phyloP scores from a whole-genome alignment of 2,113 vertebrate genomes.

The Phoenicopterus ruber region DNA sequence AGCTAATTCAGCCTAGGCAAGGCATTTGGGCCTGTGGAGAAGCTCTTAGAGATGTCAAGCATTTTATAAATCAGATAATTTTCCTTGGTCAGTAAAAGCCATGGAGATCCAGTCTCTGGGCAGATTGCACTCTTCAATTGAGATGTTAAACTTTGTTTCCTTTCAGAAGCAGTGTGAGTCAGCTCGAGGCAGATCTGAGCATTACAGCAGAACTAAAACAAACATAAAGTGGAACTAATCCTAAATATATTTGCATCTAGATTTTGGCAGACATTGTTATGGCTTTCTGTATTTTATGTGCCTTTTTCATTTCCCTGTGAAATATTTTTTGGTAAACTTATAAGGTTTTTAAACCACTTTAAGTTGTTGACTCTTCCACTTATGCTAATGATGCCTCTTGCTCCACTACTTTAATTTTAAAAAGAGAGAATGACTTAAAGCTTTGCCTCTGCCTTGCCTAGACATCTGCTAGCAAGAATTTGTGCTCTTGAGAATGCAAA shows the following conservation, averaged over 20 bases:
- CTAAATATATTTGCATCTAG: conserved; percentile 50
- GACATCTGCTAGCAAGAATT: neutral
- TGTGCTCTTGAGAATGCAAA: neutral
- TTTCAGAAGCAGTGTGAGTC: conserved; percentile 26
- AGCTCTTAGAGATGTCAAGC: conserved; percentile 30
- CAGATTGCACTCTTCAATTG: neutral
- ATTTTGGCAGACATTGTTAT: conserved; percentile 52
- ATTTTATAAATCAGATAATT: conserved; percentile 37
- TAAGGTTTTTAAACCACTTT: conserved; percentile 1
- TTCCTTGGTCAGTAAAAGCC: conserved; percentile 41
- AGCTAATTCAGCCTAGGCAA: neutral
- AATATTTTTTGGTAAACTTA: conserved; percentile 33
- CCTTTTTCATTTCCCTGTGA: conserved; percentile 16
- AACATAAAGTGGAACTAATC: conserved; percentile 58
- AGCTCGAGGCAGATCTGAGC: conserved; percentile 25
- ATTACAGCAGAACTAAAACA: conserved; percentile 40
- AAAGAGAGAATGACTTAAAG: neutral
- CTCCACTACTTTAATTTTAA: neutral
- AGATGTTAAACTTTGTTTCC: conserved; percentile 37
- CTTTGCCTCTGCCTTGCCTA: neutral
- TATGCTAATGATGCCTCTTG: neutral
- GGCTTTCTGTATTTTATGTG: conserved; percentile 38
- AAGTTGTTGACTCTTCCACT: conserved; percentile 43
- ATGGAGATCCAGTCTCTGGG: neutral
- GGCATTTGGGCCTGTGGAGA: neutral